These are phyloP conservation scores for Mandrillus leucophaeus DNA, from an alignment of 2,113 vertebrate species.

Conservation along the genomic window DNA sequence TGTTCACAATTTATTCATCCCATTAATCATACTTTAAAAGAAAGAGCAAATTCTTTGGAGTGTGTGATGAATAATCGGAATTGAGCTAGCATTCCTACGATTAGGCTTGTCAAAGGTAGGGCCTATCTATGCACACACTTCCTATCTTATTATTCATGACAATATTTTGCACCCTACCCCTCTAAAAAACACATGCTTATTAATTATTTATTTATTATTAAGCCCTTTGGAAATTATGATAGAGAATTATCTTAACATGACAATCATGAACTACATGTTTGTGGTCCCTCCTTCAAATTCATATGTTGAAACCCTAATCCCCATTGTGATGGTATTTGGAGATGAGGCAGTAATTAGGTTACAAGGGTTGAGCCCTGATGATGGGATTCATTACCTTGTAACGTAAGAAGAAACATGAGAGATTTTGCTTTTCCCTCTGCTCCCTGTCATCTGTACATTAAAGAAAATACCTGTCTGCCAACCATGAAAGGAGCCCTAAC, in stretches of 20 bases:
- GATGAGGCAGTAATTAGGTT: neutral
- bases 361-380: neutral
- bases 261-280: neutral
- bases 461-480: neutral
- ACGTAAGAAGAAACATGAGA: neutral
- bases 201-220: neutral
- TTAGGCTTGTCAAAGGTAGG: neutral
- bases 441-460: neutral
- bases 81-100: neutral
- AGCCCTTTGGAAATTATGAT: neutral
- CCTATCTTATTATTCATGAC: neutral
- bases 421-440: neutral
- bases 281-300: neutral
- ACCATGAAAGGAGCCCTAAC: neutral
- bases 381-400: neutral
- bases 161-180: neutral
- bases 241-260: neutral
- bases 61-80: neutral
- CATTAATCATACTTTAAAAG: constrained; percentile 37
- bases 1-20: neutral
- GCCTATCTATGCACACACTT: neutral
- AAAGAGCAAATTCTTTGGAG: constrained; percentile 35
- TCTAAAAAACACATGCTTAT: neutral
- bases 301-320: neutral
- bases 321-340: neutral